Evolutionary conservation across 2,113 vertebrate species (phyloP).

Genomic region (Dipodomys stephensi): DNA sequence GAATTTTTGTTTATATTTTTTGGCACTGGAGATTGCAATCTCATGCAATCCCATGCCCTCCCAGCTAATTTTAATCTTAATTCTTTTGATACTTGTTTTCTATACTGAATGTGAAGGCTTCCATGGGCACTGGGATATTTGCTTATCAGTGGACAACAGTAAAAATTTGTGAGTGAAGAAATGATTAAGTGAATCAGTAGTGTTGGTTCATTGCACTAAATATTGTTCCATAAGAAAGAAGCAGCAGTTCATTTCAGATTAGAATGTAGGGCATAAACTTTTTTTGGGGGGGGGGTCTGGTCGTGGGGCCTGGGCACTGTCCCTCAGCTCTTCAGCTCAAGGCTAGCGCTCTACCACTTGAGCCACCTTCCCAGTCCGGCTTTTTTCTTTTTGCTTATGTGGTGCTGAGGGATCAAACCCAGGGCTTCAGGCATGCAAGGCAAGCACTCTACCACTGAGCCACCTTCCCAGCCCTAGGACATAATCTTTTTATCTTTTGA

Average conservation of each 20-base stretch:
- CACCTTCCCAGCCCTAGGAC: neutral
- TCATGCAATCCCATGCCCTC: too few relatives aligned
- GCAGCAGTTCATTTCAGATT: neutral
- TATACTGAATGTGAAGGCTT: neutral
- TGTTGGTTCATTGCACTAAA: neutral
- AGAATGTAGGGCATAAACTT: neutral
- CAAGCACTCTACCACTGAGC: too few relatives aligned
- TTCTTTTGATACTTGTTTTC: neutral
- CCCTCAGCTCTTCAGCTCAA: too few relatives aligned
- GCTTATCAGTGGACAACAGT: neutral
- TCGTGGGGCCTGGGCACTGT: too few relatives aligned
- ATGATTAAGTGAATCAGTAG: neutral
- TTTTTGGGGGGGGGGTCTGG: neutral
- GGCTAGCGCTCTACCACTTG: too few relatives aligned
- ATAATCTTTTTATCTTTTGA: neutral
- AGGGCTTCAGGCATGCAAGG: too few relatives aligned
- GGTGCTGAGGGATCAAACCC: too few relatives aligned
- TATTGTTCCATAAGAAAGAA: neutral
- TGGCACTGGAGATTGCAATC: neutral
- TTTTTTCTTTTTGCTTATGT: too few relatives aligned
- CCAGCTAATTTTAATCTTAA: neutral
- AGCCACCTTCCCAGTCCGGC: too few relatives aligned
- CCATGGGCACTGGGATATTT: neutral
- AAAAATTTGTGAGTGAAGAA: conserved; percentile 1
- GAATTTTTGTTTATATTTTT: neutral